Evolutionary conservation across 2,113 vertebrate species (phyloP).

Genomic region (Nanorana parkeri): DNA sequence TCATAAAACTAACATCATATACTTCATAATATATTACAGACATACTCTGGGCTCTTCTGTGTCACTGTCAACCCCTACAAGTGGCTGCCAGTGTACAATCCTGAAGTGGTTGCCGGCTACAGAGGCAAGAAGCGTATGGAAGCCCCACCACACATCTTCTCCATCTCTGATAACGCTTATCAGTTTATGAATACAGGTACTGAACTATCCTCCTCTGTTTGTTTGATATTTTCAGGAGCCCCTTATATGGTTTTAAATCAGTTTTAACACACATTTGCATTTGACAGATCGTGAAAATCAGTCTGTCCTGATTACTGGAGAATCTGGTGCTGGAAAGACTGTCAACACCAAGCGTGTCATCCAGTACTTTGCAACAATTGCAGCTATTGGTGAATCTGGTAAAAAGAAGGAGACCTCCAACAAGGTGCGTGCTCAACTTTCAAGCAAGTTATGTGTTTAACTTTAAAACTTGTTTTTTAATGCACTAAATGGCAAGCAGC

Average conservation of each 20-base stretch:
- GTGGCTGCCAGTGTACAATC: no score
- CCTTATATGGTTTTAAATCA: no score
- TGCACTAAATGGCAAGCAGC: no score
- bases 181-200: background rate
- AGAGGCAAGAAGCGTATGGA: no score
- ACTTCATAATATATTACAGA: background rate
- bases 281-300: conserved; percentile 78
- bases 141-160: no score
- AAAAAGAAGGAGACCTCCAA: conserved; percentile 12
- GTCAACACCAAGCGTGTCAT: conserved; percentile 69
- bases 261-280: conserved; percentile 55
- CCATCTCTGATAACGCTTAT: no score
- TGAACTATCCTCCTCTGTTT: background rate
- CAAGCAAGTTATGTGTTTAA: no score
- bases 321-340: conserved; percentile 69
- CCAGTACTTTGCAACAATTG: conserved; percentile 62
- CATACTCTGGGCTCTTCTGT: background rate
- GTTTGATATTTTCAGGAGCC: no score
- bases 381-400: conserved; percentile 51
- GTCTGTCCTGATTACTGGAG: conserved; percentile 78
- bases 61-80: no score
- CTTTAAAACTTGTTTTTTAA: no score
- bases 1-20: background rate
- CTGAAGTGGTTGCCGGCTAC: no score
- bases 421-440: background rate